Evolutionary conservation across 23 tunicate species (phyloP).

Genomic region (Oikopleura vanhoeffeni): DNA sequence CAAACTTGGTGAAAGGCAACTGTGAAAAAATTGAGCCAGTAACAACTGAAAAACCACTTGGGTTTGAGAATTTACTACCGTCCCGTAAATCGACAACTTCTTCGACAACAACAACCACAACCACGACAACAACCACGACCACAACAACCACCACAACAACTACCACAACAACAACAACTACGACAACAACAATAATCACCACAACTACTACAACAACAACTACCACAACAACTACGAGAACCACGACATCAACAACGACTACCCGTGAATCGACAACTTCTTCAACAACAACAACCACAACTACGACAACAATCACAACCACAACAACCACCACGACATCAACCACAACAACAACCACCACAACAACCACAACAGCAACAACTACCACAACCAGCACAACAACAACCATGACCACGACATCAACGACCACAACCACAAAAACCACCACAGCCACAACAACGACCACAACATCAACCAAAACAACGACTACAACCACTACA

Average conservation of each 20-base stretch:
- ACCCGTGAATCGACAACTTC: background rate
- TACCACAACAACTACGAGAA: background rate
- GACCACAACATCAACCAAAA: background rate
- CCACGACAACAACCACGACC: background rate
- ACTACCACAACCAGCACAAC: background rate
- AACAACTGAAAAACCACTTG: background rate
- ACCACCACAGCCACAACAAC: background rate
- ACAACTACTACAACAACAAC: background rate
- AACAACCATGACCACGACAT: background rate
- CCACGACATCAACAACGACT: background rate
- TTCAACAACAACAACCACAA: background rate
- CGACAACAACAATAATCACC: background rate
- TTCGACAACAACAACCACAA: background rate
- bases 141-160: background rate
- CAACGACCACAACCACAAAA: background rate
- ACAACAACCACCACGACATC: background rate
- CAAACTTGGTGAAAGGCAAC: background rate
- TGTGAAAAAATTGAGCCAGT: background rate
- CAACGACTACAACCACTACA: background rate
- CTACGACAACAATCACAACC: background rate
- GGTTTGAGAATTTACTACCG: background rate
- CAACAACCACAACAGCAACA: background rate
- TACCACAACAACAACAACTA: background rate
- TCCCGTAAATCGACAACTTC: background rate
- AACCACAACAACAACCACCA: background rate